Evolutionary conservation across 2,888 invertebrate species (phyloP).

Genomic region (Ophion ellenae): DNA sequence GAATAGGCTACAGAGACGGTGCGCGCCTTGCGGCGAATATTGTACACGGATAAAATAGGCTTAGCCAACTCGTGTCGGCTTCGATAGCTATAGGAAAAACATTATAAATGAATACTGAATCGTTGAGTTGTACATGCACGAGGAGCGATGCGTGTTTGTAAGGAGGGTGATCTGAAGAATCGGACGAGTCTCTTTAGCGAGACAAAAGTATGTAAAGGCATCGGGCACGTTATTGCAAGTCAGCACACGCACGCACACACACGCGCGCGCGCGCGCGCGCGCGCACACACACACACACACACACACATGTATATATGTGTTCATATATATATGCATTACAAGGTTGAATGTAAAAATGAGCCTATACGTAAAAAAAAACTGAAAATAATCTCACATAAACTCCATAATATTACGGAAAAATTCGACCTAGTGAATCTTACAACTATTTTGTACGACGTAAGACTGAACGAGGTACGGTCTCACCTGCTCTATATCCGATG

Average conservation of each 20-base stretch:
- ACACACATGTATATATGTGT: too few relatives aligned
- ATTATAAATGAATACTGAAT: constrained; percentile 38
- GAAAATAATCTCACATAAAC: constrained; percentile 49
- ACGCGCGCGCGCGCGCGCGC: too few relatives aligned
- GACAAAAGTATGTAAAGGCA: constrained; percentile 27
- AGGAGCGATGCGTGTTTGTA: constrained; percentile 22
- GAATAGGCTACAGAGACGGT: background rate
- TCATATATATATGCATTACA: background rate
- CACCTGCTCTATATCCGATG: constrained; percentile 71
- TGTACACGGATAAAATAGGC: constrained; percentile 47
- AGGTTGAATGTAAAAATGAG: constrained; percentile 50
- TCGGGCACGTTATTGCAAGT: constrained; percentile 42
- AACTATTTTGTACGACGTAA: constrained; percentile 75
- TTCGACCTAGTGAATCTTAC: constrained; percentile 65
- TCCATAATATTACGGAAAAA: constrained; percentile 50
- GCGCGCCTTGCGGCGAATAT: background rate
- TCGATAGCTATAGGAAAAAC: constrained; percentile 28
- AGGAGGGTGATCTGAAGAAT: constrained; percentile 34
- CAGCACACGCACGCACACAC: constrained; percentile 2
- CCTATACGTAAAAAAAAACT: constrained; percentile 57
- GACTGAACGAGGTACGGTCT: constrained; percentile 78
- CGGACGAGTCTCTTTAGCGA: constrained; percentile 27
- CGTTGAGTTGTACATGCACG: constrained; percentile 55
- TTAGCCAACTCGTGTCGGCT: constrained; percentile 48
- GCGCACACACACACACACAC: too few relatives aligned